Conservation (phyloP, 1,140 invertebrate species). For the Ceratitis capitata region DNA sequence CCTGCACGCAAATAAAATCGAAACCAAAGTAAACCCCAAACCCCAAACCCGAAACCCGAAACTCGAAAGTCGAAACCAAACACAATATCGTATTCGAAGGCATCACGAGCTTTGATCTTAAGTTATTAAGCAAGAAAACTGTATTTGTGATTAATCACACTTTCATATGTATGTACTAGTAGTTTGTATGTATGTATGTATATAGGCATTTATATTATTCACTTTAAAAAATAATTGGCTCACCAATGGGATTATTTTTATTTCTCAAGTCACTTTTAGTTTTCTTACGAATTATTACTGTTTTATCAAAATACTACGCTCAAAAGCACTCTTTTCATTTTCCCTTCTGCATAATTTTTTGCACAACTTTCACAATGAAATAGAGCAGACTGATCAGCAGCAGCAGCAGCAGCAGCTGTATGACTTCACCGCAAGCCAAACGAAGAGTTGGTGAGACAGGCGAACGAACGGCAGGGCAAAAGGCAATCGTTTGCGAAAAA, state of each 20-base stretch:
- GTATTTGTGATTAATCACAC: constrained; percentile 14
- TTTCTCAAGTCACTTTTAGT: background rate
- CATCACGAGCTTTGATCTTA: no score
- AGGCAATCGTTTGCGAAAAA: constrained; percentile 17
- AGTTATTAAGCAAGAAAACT: background rate
- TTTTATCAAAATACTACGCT: background rate
- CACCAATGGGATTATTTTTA: constrained; percentile 9
- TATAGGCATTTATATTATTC: no score
- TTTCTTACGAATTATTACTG: background rate
- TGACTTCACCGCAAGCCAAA: constrained; percentile 6
- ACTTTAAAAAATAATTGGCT: constrained; percentile 27
- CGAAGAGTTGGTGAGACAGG: constrained; percentile 3
- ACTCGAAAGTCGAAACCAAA: background rate
- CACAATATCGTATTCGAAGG: no score
- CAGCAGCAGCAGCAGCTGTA: constrained; percentile 6
- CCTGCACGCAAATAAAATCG: constrained; percentile 16
- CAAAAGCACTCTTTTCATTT: background rate
- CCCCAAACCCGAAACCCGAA: background rate
- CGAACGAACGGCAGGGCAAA: no score
- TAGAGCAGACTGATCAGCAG: constrained; percentile 21
- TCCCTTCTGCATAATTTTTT: constrained; percentile 28
- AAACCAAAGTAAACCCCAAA: background rate
- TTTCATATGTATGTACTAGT: no score
- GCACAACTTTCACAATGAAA: constrained; percentile 33
- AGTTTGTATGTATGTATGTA: no score